A percentile compares a stretch with the other conserved stretches of the same genome.
These are phyloP conservation scores for Diarsia brunnea DNA, from an alignment of 2,888 invertebrate species.

Conservation along the genomic window DNA sequence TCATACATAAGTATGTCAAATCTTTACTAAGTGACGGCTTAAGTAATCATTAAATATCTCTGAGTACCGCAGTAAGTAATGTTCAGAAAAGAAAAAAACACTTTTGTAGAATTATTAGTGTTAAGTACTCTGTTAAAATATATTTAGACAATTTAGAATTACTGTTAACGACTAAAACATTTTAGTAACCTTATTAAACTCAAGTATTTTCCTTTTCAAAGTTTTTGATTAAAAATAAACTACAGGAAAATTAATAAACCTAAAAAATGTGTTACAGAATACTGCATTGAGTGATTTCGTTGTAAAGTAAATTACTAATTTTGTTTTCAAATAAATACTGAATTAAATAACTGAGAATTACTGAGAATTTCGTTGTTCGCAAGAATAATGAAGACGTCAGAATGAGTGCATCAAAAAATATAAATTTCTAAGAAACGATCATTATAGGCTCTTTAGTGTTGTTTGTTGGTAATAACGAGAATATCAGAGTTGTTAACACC, in stretches of 20 bases:
- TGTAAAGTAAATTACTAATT: neutral
- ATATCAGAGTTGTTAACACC: neutral
- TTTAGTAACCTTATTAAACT: conserved; percentile 6
- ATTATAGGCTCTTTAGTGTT: neutral
- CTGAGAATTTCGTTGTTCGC: conserved; percentile 7
- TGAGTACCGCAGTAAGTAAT: too few relatives aligned
- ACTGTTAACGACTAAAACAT: neutral
- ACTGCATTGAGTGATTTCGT: neutral
- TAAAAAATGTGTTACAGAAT: conserved; percentile 15
- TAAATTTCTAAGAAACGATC: neutral
- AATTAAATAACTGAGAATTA: neutral
- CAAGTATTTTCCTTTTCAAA: conserved; percentile 26
- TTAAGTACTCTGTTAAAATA: too few relatives aligned
- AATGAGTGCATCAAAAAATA: neutral
- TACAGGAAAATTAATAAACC: conserved; percentile 32
- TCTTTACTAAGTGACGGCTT: too few relatives aligned
- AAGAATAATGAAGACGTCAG: conserved; percentile 13
- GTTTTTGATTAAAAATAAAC: conserved; percentile 15
- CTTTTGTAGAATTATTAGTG: too few relatives aligned
- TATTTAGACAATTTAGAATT: neutral
- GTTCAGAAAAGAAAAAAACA: too few relatives aligned
- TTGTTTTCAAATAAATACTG: conserved; percentile 7
- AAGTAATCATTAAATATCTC: too few relatives aligned
- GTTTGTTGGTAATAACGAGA: neutral
- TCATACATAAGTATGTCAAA: too few relatives aligned